These are phyloP conservation scores for Typhlomys cinereus DNA, from an alignment of 2,113 vertebrate species.

Conservation along the genomic window DNA sequence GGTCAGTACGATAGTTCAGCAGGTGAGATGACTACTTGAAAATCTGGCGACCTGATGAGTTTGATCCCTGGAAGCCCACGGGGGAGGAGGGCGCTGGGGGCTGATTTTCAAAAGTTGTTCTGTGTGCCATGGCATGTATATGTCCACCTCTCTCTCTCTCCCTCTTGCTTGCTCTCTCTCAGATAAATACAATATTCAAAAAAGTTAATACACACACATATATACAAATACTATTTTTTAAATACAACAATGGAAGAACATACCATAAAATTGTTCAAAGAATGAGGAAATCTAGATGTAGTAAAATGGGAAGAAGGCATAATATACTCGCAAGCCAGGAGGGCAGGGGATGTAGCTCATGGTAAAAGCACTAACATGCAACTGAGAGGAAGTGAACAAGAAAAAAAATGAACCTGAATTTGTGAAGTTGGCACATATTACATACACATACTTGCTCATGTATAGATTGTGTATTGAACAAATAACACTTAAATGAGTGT, in stretches of 20 bases:
- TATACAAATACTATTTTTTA: not conserved
- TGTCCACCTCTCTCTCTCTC: no score
- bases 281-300: not conserved
- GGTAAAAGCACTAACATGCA: not conserved
- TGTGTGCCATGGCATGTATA: no score
- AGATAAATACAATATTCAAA: no score
- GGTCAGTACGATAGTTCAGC: no score
- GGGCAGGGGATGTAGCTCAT: not conserved
- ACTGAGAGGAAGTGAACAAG: not conserved
- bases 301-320: not conserved
- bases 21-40: no score
- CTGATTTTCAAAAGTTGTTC: no score
- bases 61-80: no score
- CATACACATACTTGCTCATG: not conserved
- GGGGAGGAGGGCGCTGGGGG: no score
- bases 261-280: slow-evolving; percentile 13
- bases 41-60: no score
- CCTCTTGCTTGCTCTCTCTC: no score
- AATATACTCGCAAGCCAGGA: not conserved
- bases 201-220: no score
- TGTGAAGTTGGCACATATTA: not conserved
- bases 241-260: not conserved
- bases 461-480: not conserved
- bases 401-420: not conserved
- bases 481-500: not conserved